These are phyloP conservation scores for Pitangus sulphuratus DNA, from an alignment of 2,797 vertebrate genomes.

Conservation along the genomic window DNA sequence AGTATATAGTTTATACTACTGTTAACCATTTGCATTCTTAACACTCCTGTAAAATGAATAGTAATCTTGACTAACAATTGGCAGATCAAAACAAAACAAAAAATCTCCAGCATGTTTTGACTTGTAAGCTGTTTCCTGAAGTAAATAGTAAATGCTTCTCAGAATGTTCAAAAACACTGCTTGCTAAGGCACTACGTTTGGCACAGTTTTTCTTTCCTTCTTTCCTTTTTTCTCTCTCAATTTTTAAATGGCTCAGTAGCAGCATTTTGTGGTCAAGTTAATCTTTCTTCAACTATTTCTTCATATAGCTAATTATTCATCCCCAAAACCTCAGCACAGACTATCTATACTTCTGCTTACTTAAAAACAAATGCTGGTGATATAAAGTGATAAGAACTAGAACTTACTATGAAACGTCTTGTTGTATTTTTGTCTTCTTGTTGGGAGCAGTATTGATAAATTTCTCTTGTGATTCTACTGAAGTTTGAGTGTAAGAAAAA, in stretches of 20 bases:
- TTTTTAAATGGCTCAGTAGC: conserved; percentile 18
- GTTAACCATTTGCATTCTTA: conserved; percentile 81
- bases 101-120: neutral
- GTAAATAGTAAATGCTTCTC: conserved; percentile 49
- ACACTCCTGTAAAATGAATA: conserved; percentile 72
- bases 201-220: neutral
- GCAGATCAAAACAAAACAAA: conserved; percentile 43
- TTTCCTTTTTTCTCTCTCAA: neutral
- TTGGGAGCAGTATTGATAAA: neutral
- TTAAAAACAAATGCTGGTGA: neutral
- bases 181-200: neutral
- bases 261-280: neutral
- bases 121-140: conserved; percentile 52
- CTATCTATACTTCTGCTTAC: neutral
- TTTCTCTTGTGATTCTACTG: neutral
- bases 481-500: neutral
- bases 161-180: neutral
- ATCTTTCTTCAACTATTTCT: neutral
- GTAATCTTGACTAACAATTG: conserved; percentile 72
- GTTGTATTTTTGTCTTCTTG: neutral
- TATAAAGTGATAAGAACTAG: neutral
- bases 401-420: neutral
- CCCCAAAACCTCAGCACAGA: neutral
- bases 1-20: conserved; percentile 74
- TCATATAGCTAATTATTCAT: neutral